Evolutionary conservation across 2,113 vertebrate species (phyloP).

Genomic region (Ceuthmochares aereus): DNA sequence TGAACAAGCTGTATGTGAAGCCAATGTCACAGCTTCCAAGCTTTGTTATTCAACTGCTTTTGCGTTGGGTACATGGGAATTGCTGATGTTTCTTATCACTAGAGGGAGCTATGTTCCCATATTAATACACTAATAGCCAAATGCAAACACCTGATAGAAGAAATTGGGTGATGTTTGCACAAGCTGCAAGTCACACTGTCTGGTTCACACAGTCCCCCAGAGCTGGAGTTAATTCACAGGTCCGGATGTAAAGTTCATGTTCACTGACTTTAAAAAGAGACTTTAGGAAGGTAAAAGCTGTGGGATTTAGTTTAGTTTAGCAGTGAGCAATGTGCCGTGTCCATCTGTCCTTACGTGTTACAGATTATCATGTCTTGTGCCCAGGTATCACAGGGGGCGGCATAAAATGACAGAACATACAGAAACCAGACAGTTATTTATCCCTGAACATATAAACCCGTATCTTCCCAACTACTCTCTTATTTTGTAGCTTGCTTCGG

Average conservation of each 20-base stretch:
- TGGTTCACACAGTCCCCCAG: neutral
- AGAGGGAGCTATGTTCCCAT: slow-evolving; percentile 70
- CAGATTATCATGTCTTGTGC: neutral
- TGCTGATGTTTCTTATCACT: neutral
- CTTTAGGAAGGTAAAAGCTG: neutral
- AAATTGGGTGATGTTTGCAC: neutral
- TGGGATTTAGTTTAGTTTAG: neutral
- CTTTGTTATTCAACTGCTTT: too few relatives aligned
- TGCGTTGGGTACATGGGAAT: neutral
- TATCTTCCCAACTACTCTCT: neutral
- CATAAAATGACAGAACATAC: rapidly evolving
- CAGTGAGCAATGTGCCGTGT: neutral
- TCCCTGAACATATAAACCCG: neutral
- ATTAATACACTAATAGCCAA: neutral
- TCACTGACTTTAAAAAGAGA: neutral
- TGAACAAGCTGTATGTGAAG: neutral
- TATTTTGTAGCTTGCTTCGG: neutral
- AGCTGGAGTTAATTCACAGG: neutral
- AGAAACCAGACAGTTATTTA: neutral
- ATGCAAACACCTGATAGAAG: neutral
- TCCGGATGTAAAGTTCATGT: neutral
- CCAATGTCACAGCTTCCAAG: neutral
- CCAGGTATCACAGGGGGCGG: neutral
- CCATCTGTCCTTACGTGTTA: rapidly evolving
- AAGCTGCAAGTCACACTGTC: too few relatives aligned